A percentile compares a stretch with the other conserved stretches of the same genome.
phyloP scores from a whole-genome alignment of 2,113 vertebrate species.

The Seriola quinqueradiata region DNA sequence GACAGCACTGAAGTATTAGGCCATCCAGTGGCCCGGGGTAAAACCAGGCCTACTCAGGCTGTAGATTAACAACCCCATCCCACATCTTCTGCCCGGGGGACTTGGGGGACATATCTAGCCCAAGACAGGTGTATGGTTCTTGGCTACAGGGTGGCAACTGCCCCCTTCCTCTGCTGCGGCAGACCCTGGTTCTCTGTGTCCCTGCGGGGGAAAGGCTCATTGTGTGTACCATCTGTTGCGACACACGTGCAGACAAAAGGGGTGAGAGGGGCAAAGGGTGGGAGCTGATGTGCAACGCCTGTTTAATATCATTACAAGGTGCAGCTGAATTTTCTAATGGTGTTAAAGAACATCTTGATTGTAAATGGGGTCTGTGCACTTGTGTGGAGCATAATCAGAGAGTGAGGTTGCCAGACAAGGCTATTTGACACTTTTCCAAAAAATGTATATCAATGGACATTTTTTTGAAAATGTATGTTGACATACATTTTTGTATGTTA shows the following conservation, averaged over 20 bases:
- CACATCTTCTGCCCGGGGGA: conserved; percentile 61
- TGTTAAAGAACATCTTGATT: conserved; percentile 67
- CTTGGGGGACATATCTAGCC: conserved; percentile 50
- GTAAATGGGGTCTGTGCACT: conserved; percentile 59
- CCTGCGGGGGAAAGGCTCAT: conserved; percentile 61
- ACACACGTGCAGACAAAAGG: conserved; percentile 62
- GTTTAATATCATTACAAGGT: conserved; percentile 75
- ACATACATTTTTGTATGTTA: too few species aligned
- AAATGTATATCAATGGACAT: too few species aligned
- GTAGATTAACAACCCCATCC: conserved; percentile 72
- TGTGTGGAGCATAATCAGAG: conserved; percentile 36
- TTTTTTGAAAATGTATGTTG: too few species aligned
- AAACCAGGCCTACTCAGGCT: conserved; percentile 63
- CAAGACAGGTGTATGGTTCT: conserved; percentile 70
- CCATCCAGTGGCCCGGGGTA: conserved; percentile 67
- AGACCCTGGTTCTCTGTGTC: conserved; percentile 48
- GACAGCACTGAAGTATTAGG: conserved; percentile 67
- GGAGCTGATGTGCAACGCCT: conserved; percentile 62
- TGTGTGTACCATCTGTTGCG: conserved; percentile 78
- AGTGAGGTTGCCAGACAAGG: conserved; percentile 18
- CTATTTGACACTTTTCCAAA: background rate
- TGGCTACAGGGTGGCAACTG: conserved; percentile 60
- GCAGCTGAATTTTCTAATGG: conserved; percentile 69
- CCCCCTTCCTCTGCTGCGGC: conserved; percentile 50
- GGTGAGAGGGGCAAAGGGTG: conserved; percentile 32